Percentiles rank a stretch among this genome's conserved stretches.
Conservation (phyloP, 2,888 invertebrate species). For the Elgonia sp. region DNA sequence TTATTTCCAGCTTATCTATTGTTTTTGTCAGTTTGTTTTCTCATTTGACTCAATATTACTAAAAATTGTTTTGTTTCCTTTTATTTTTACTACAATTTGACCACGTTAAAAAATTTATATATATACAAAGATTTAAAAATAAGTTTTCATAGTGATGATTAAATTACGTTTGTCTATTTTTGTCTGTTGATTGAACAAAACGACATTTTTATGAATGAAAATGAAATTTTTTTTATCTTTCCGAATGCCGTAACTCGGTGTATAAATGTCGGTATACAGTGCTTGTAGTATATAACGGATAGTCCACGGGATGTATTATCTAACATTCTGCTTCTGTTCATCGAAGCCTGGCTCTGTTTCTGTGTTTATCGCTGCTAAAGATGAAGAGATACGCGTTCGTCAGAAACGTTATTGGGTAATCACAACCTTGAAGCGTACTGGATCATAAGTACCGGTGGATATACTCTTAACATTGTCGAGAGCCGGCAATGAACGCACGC, state of each 20-base stretch:
- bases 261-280: conserved; percentile 31
- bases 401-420: conserved; percentile 82
- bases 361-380: conserved; percentile 70
- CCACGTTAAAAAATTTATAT: no score
- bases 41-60: background rate
- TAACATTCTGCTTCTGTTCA: conserved; percentile 70
- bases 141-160: no score
- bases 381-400: conserved; percentile 77
- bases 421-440: conserved; percentile 81
- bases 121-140: no score
- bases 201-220: background rate
- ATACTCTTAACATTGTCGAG: conserved; percentile 70
- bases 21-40: background rate
- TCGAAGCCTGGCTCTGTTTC: conserved; percentile 70
- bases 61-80: no score
- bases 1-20: background rate
- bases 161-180: no score
- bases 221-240: conserved; percentile 1
- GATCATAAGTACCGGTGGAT: conserved; percentile 79
- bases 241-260: background rate
- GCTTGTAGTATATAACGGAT: conserved; percentile 51
- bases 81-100: no score
- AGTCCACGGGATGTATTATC: conserved; percentile 67
- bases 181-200: background rate
- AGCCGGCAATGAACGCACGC: conserved; percentile 65